These are phyloP conservation scores for Sebastes schlegelii DNA, from an alignment of 2,113 vertebrate species.

Conservation along the genomic window DNA sequence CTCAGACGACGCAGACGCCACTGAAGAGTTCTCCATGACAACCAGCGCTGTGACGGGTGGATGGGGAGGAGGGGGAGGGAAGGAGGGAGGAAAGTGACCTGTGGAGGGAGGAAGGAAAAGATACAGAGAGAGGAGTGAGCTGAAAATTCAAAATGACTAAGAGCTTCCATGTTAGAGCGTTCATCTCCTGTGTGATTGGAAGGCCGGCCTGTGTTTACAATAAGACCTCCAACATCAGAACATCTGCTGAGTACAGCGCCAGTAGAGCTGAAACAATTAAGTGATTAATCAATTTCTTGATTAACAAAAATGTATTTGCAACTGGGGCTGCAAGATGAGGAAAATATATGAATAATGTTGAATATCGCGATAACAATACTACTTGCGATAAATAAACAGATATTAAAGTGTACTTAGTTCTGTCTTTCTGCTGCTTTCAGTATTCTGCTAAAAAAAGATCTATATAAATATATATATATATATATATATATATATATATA, in stretches of 20 bases:
- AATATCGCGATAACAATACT: too few relatives aligned
- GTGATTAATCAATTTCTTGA: not conserved
- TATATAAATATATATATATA: too few relatives aligned
- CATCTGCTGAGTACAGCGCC: not conserved
- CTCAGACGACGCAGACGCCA: conserved; percentile 95
- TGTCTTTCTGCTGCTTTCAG: too few relatives aligned
- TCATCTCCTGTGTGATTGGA: not conserved
- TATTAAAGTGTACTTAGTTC: too few relatives aligned
- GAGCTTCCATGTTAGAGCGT: not conserved
- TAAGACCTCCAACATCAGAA: not conserved
- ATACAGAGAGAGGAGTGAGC: not conserved
- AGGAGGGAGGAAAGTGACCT: conserved; percentile 69
- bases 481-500: too few relatives aligned
- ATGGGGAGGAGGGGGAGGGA: conserved; percentile 26
- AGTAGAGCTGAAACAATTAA: not conserved
- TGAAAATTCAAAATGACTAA: not conserved
- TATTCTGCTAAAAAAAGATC: too few relatives aligned
- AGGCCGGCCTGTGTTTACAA: not conserved
- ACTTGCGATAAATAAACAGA: too few relatives aligned
- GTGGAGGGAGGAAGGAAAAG: conserved; percentile 11
- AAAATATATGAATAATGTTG: too few relatives aligned
- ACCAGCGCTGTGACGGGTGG: conserved; percentile 45
- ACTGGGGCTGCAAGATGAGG: too few relatives aligned
- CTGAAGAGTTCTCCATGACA: conserved; percentile 96
- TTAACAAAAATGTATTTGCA: not conserved